phyloP scores from a whole-genome alignment of 2,113 vertebrate genomes.

The Hippocampus barbouri region DNA sequence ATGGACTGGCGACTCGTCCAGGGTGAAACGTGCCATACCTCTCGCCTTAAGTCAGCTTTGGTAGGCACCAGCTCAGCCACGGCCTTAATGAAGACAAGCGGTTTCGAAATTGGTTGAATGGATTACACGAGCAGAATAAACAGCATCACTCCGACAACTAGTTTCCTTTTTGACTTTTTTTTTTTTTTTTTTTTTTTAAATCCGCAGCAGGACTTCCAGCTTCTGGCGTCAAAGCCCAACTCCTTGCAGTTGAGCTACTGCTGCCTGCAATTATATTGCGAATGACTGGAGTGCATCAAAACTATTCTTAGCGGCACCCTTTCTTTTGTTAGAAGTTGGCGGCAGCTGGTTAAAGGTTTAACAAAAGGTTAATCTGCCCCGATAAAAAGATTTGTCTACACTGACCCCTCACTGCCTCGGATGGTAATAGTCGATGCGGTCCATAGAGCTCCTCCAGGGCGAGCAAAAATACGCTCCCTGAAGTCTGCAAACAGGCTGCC shows the following conservation, averaged over 20 bases:
- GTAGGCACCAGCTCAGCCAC: too few relatives aligned
- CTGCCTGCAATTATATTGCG: background rate
- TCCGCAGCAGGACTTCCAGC: background rate
- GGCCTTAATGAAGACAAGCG: too few relatives aligned
- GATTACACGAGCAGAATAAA: too few relatives aligned
- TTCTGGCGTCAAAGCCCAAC: background rate
- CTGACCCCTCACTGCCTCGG: conserved; percentile 11
- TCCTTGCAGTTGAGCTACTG: background rate
- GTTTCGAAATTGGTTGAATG: too few relatives aligned
- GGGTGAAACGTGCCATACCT: too few relatives aligned
- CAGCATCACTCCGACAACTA: too few relatives aligned
- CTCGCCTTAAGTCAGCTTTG: too few relatives aligned
- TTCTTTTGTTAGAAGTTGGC: background rate
- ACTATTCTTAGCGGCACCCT: background rate
- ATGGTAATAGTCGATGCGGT: conserved; percentile 25
- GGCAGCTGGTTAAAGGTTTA: conserved; percentile 11
- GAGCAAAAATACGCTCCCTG: conserved; percentile 8
- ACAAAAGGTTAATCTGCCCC: conserved; percentile 37
- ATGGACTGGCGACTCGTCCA: too few relatives aligned
- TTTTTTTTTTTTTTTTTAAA: too few relatives aligned
- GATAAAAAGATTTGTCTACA: conserved; percentile 21
- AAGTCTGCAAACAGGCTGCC: background rate
- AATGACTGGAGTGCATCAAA: background rate
- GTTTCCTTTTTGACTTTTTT: background rate
- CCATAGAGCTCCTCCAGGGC: conserved; percentile 5